Percentiles rank a stretch among this genome's conserved stretches.
phyloP scores from a whole-genome alignment of 2,888 invertebrate genomes.

The Panopea generosa region DNA sequence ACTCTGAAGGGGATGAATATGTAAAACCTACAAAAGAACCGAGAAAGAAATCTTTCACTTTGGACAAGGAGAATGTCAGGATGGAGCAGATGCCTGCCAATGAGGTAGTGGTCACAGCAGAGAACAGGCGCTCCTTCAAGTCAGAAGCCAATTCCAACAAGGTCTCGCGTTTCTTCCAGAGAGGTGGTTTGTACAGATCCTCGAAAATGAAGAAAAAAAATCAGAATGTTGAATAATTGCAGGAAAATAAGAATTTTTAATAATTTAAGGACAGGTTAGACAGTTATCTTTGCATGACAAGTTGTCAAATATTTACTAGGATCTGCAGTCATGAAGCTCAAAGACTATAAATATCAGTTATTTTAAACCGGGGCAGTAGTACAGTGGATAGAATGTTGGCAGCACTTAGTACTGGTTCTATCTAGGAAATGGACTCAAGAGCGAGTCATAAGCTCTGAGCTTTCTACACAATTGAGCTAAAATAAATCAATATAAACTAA shows the following conservation, averaged over 20 bases:
- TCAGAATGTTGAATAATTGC: conserved; percentile 10
- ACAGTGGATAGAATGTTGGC: too few species aligned
- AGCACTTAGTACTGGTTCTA: too few species aligned
- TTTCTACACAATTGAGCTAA: too few species aligned
- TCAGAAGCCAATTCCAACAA: conserved; percentile 41
- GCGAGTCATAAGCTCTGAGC: too few species aligned
- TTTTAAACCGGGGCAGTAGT: too few species aligned
- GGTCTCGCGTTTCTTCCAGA: conserved; percentile 53
- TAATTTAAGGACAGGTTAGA: background rate
- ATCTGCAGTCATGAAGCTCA: too few species aligned
- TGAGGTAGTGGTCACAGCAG: background rate
- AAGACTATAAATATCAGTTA: too few species aligned
- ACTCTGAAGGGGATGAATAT: conserved; percentile 57
- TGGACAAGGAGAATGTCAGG: conserved; percentile 51
- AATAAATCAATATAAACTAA: too few species aligned
- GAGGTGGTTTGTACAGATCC: conserved; percentile 58
- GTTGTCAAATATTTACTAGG: too few species aligned
- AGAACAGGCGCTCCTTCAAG: conserved; percentile 18
- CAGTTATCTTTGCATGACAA: too few species aligned
- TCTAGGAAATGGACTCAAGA: too few species aligned
- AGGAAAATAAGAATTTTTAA: background rate
- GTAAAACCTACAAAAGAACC: conserved; percentile 11
- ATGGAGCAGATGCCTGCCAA: conserved; percentile 28
- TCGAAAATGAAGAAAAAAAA: conserved; percentile 61
- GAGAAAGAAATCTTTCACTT: conserved; percentile 27